These are phyloP conservation scores for Apeltes quadracus DNA, from an alignment of 2,113 vertebrate species.

Conservation along the genomic window DNA sequence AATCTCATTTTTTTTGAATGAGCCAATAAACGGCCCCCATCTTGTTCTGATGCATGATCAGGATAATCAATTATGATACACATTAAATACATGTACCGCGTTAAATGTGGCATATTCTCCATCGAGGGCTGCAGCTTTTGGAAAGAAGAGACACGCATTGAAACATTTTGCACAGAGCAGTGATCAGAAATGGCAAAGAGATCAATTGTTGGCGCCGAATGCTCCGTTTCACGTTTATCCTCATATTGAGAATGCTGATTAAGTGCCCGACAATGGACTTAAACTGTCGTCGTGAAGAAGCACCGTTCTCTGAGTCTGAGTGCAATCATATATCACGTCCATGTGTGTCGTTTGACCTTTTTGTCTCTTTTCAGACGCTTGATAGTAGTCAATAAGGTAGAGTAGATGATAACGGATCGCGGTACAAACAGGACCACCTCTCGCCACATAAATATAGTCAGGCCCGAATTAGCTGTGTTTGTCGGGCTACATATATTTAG, in stretches of 20 bases:
- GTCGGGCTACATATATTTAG: constrained; percentile 6
- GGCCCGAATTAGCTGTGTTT: neutral
- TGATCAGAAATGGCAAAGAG: constrained; percentile 40
- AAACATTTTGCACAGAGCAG: constrained; percentile 43
- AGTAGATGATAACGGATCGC: neutral
- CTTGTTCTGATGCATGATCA: constrained; percentile 34
- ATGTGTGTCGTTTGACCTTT: constrained; percentile 4
- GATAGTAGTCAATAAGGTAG: neutral
- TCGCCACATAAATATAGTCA: constrained; percentile 13
- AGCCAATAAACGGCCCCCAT: constrained; percentile 34
- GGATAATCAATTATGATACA: constrained; percentile 46
- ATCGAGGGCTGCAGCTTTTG: constrained; percentile 40
- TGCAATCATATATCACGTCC: neutral
- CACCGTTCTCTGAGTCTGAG: neutral
- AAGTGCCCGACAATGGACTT: neutral
- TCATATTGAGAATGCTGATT: constrained; percentile 37
- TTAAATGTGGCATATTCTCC: constrained; percentile 34
- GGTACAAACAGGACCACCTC: neutral
- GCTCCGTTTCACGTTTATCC: constrained; percentile 24
- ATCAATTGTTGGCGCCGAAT: constrained; percentile 49
- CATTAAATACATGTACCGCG: constrained; percentile 38
- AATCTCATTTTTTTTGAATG: constrained; percentile 33
- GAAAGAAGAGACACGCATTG: constrained; percentile 36
- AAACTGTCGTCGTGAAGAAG: constrained; percentile 1
- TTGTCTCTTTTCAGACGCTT: constrained; percentile 12